These are phyloP conservation scores for Sarcophaga rosellei DNA, from an alignment of 2,888 invertebrate genomes.

Conservation along the genomic window DNA sequence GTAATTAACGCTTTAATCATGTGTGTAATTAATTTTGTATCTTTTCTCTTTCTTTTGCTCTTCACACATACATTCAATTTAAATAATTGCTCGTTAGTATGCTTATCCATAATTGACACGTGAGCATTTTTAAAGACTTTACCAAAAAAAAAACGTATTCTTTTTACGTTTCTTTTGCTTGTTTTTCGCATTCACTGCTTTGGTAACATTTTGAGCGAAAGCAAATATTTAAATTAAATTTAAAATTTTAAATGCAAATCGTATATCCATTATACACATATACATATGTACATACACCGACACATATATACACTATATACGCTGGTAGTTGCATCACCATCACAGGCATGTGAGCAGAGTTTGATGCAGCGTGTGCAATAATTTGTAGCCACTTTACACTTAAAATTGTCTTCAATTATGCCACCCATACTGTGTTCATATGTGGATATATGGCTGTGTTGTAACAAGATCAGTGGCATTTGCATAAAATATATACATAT, in stretches of 20 bases:
- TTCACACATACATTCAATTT: constrained; percentile 26
- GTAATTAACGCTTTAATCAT: constrained; percentile 34
- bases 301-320: background rate
- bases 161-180: background rate
- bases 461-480: background rate
- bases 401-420: constrained; percentile 3
- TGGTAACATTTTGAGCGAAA: constrained; percentile 9
- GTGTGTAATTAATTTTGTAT: constrained; percentile 24
- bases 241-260: constrained; percentile 10
- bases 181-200: background rate
- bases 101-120: constrained; percentile 10
- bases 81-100: constrained; percentile 28
- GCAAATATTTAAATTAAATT: constrained; percentile 41
- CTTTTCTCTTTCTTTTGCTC: background rate
- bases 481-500: background rate
- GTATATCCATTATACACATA: background rate
- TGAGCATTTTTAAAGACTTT: background rate
- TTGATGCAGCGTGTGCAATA: background rate
- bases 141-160: background rate
- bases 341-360: background rate
- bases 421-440: background rate
- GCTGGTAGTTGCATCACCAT: background rate
- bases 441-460: background rate
- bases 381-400: background rate
- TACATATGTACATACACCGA: background rate